Percentiles rank a stretch among this genome's conserved stretches.
Evolutionary conservation across 2,797 vertebrate species (phyloP).

Genomic region (Neostethus bicornis): DNA sequence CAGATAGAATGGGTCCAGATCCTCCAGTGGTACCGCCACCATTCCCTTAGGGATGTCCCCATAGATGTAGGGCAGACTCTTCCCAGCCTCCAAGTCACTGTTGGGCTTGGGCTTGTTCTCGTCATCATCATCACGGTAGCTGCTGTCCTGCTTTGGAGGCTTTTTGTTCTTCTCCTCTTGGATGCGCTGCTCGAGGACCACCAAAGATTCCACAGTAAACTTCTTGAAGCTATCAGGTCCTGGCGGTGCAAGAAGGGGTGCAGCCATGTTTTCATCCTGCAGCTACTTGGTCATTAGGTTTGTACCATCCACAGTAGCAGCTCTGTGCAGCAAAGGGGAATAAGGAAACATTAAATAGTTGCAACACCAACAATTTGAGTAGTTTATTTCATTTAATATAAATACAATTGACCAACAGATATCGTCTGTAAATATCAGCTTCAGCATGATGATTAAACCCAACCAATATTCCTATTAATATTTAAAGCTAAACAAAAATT

Average conservation of each 20-base stretch:
- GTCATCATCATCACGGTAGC: conserved; percentile 96
- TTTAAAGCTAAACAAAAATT: too few relatives aligned
- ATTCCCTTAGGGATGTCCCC: conserved; percentile 91
- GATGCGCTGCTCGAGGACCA: conserved; percentile 93
- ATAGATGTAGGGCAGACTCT: conserved; percentile 97
- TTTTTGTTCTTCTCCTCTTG: conserved; percentile 94
- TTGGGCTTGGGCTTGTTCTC: conserved; percentile 97
- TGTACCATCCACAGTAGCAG: conserved; percentile 86
- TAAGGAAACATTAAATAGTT: not conserved
- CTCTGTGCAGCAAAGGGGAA: conserved; percentile 69
- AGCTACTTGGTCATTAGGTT: conserved; percentile 88
- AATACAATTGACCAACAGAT: not conserved
- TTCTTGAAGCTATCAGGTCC: conserved; percentile 97
- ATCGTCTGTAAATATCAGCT: not conserved
- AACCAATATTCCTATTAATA: too few relatives aligned
- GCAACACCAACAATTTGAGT: conserved; percentile 10
- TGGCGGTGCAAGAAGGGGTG: conserved; percentile 95
- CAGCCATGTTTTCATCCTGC: conserved; percentile 99
- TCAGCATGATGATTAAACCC: too few relatives aligned
- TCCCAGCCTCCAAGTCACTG: conserved; percentile 95
- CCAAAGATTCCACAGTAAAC: conserved; percentile 95
- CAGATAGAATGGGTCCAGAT: conserved; percentile 97
- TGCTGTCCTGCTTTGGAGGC: conserved; percentile 94
- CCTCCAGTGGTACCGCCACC: conserved; percentile 95
- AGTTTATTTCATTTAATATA: not conserved